These are phyloP conservation scores for Omphaloscelis lunosa DNA, from an alignment of 2,888 invertebrate species.

Conservation along the genomic window DNA sequence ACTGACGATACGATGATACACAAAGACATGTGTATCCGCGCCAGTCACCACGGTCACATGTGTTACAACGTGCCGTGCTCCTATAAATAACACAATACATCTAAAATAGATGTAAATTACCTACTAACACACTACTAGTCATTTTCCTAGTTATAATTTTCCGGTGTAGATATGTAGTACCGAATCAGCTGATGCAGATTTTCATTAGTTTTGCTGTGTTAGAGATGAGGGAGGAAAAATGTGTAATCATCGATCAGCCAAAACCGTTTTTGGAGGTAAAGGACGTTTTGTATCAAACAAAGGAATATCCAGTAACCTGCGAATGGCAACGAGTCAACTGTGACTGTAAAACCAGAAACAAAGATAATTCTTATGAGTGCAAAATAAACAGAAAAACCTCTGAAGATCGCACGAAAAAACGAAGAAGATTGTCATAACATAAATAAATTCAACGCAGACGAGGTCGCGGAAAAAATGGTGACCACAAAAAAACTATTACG, in stretches of 20 bases:
- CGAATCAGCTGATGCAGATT: conserved; percentile 17
- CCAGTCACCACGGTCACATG: conserved; percentile 49
- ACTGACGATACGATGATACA: conserved; percentile 18
- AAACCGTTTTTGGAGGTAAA: not conserved
- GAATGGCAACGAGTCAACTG: not conserved
- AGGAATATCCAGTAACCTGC: not conserved
- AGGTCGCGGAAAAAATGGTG: conserved; percentile 45
- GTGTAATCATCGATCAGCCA: not conserved
- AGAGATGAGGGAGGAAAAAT: not conserved
- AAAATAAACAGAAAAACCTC: conserved; percentile 1
- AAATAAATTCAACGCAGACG: conserved; percentile 36
- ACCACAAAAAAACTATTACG: conserved; percentile 43
- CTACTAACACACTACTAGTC: conserved; percentile 34
- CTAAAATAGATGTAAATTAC: conserved; percentile 52
- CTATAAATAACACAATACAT: conserved; percentile 48
- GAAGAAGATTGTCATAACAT: conserved; percentile 34
- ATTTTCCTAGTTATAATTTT: conserved; percentile 45
- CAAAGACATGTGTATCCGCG: conserved; percentile 35
- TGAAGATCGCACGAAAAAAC: conserved; percentile 26
- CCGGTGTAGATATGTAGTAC: conserved; percentile 43
- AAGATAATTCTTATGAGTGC: not conserved
- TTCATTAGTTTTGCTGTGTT: not conserved
- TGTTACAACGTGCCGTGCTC: conserved; percentile 53
- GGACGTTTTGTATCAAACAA: not conserved
- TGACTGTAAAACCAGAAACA: conserved; percentile 14